phyloP scores from a whole-genome alignment of 2,888 invertebrate species.

The Drosophila mercatorum region DNA sequence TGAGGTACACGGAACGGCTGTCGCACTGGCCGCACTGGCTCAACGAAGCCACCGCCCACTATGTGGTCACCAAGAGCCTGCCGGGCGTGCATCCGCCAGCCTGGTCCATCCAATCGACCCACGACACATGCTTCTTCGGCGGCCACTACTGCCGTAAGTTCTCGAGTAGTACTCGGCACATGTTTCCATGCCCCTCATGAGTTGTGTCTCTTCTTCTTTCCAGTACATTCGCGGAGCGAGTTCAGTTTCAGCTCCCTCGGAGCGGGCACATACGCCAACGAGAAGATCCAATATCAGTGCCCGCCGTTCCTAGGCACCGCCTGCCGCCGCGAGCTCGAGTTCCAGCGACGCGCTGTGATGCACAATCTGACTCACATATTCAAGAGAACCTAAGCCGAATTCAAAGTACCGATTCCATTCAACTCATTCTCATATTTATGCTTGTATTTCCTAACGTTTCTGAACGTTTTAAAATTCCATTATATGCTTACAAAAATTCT shows the following conservation, averaged over 20 bases:
- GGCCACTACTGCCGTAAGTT: conserved; percentile 87
- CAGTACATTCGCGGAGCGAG: conserved; percentile 88
- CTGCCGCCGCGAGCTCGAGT: conserved; percentile 87
- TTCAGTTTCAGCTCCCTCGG: conserved; percentile 86
- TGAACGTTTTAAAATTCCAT: conserved; percentile 37
- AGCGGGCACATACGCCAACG: conserved; percentile 86
- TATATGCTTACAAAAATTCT: conserved; percentile 26
- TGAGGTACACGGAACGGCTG: conserved; percentile 87
- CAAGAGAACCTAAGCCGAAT: conserved; percentile 25
- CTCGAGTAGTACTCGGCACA: neutral
- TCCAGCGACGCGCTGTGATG: conserved; percentile 83
- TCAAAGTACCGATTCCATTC: conserved; percentile 1
- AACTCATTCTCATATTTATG: conserved; percentile 2
- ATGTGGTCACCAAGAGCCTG: conserved; percentile 86
- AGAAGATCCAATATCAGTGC: conserved; percentile 87
- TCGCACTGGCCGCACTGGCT: conserved; percentile 88
- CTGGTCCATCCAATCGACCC: conserved; percentile 87
- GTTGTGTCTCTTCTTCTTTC: conserved; percentile 78
- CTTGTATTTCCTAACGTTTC: conserved; percentile 35
- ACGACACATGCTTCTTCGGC: conserved; percentile 87
- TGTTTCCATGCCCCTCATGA: neutral
- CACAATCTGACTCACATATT: conserved; percentile 82
- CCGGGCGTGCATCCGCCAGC: conserved; percentile 82
- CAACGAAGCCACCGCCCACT: conserved; percentile 87
- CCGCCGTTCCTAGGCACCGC: conserved; percentile 86